Base-by-base conservation (phyloP, 2,113 vertebrate genomes). In the Chaetops frenatus region DNA sequence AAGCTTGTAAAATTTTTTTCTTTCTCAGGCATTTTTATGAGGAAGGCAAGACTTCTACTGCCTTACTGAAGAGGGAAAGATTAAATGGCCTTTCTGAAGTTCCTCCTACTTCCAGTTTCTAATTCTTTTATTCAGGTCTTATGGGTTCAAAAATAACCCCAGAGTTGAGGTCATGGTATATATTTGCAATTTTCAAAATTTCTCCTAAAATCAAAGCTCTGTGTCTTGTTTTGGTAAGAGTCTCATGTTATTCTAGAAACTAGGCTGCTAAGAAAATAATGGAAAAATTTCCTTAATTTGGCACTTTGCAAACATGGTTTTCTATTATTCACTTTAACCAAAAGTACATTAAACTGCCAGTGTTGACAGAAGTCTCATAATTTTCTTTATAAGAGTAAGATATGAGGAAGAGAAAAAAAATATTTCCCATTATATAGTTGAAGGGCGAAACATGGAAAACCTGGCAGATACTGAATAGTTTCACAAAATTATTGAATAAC, bases 351-450 rank as follows among this genome's bases (percentile, higher is more conserved):
- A 66, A 94, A 66, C 15, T 88, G 15, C 19, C 36, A 87, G 10
- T 35, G 58, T 33, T 16, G 42, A 66, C 5, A 91, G 27, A 35
- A 80, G 35, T 4, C 21, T 91, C 58, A 50, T 40, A 35, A 62
- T 93, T 92, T 81, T 50, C 42, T 88, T 80, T 80, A 35, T 70
- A 81, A 74, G 36, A 94, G 69, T 61, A 95, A 95, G 76, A 64
- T 71, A 78, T 44, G 48, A 31, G 35, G 8, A 64, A 71, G 23
- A 73, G 12, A 28, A 73, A 72, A 70, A 72, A 65, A 42, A 45
- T n/a, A 35, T 54, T 87, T 82, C 35, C 10, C 7, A 33, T 74
- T 60, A 84, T 60, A 36, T 1, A 29, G 4, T 56, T 83, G 72
- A 92, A 90, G 29, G 24, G 29, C 5, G 7, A 73, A 56, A 77